These are phyloP conservation scores for Venustoraphidia nigricollis DNA, from an alignment of 2,888 invertebrate species.

Conservation along the genomic window DNA sequence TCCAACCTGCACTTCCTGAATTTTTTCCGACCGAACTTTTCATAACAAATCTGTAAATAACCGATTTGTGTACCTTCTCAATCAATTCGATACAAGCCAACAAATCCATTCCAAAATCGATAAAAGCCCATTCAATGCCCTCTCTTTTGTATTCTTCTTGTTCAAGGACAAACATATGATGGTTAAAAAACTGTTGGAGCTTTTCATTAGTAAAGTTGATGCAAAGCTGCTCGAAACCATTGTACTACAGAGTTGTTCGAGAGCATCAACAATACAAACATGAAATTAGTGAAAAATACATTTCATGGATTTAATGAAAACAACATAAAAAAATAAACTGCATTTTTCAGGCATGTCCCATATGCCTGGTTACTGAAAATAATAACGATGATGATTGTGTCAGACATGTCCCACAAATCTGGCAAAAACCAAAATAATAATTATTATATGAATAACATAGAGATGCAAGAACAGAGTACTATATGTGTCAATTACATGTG, in stretches of 20 bases:
- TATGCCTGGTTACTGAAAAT: too few species aligned
- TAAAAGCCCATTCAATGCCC: constrained; percentile 85
- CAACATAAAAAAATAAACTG: background rate
- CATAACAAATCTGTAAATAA: too few species aligned
- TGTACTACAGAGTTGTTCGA: constrained; percentile 37
- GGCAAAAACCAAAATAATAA: too few species aligned
- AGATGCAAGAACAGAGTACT: too few species aligned
- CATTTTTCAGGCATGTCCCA: too few species aligned
- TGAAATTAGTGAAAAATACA: background rate
- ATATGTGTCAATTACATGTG: too few species aligned
- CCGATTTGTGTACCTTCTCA: constrained; percentile 44
- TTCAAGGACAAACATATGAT: constrained; percentile 87
- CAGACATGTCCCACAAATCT: too few species aligned
- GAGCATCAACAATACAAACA: background rate
- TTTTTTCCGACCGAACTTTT: too few species aligned
- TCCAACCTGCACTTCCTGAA: too few species aligned
- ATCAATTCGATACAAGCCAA: constrained; percentile 68
- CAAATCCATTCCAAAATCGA: constrained; percentile 87
- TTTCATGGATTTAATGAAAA: background rate
- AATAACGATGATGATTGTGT: too few species aligned
- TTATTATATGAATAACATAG: too few species aligned
- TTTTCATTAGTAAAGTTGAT: constrained; percentile 92
- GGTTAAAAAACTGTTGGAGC: constrained; percentile 89
- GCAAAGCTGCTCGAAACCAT: constrained; percentile 87
- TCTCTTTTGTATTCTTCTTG: constrained; percentile 86